Evolutionary conservation across 2,888 invertebrate genomes (phyloP).

Genomic region (Uloborus plumipes): DNA sequence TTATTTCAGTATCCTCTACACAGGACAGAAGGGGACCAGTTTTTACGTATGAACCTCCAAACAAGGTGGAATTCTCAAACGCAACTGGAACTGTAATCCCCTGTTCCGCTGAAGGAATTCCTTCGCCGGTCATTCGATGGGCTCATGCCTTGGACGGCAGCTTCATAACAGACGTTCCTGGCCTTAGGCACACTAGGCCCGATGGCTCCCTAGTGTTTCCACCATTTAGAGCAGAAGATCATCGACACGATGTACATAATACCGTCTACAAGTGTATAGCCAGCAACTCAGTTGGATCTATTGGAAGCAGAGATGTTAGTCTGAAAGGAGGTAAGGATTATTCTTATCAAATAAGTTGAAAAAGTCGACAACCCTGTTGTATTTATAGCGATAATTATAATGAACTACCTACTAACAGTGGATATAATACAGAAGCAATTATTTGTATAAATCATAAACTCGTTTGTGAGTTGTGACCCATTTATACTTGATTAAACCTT

Average conservation of each 20-base stretch:
- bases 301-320: constrained; percentile 92
- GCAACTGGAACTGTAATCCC: constrained; percentile 63
- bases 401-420: too few relatives aligned
- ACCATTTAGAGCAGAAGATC: constrained; percentile 93
- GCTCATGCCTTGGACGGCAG: constrained; percentile 56
- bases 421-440: too few relatives aligned
- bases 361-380: too few relatives aligned
- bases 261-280: constrained; percentile 94
- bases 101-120: constrained; percentile 61
- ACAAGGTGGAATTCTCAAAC: constrained; percentile 65
- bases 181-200: constrained; percentile 60
- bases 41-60: constrained; percentile 64
- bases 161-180: constrained; percentile 61
- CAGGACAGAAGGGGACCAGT: constrained; percentile 62
- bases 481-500: too few relatives aligned
- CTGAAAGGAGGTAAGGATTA: constrained; percentile 88
- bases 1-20: constrained; percentile 4
- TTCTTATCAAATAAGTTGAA: background rate
- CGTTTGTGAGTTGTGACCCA: too few relatives aligned
- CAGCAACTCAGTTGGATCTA: constrained; percentile 88
- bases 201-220: constrained; percentile 93
- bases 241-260: constrained; percentile 92
- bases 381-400: too few relatives aligned
- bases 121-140: constrained; percentile 60
- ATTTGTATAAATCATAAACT: too few relatives aligned